phyloP scores from a whole-genome alignment of 2,888 invertebrate species.

The Latrodectus elegans region DNA sequence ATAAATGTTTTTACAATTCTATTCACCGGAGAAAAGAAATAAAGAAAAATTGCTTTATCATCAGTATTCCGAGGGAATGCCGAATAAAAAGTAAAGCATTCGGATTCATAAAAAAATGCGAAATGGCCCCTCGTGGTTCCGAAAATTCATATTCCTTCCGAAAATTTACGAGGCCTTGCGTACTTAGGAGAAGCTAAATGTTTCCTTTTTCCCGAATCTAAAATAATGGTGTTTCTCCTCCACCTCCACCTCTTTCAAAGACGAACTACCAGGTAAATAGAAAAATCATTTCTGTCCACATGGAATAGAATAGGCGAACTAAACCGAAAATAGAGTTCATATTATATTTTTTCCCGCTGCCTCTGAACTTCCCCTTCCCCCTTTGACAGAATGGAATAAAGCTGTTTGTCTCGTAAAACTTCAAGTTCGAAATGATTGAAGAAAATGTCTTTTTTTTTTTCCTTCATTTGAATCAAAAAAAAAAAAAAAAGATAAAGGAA shows the following conservation, averaged over 20 bases:
- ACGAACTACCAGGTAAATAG: conserved; percentile 39
- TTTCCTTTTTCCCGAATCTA: not conserved
- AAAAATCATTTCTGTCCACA: conserved; percentile 46
- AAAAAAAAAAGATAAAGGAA: not conserved
- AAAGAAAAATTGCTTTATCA: not conserved
- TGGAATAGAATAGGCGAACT: conserved; percentile 17
- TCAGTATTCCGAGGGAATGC: not conserved
- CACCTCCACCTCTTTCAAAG: not conserved
- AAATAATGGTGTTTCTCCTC: not conserved
- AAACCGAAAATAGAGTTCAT: not conserved
- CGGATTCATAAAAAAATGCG: not conserved
- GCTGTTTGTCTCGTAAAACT: conserved; percentile 1
- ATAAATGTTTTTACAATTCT: conserved; percentile 37
- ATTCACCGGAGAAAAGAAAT: conserved; percentile 7
- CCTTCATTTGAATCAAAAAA: not conserved
- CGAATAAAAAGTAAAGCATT: not conserved
- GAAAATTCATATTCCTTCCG: conserved; percentile 1
- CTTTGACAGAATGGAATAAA: not conserved
- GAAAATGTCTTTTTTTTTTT: not conserved
- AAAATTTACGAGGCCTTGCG: not conserved
- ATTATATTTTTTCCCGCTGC: not conserved
- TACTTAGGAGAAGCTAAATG: not conserved
- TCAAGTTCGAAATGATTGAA: not conserved
- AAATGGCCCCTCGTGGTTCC: not conserved
- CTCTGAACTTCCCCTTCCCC: not conserved